phyloP scores from a whole-genome alignment of 1,140 invertebrate species.

The Drosophila arawakana region DNA sequence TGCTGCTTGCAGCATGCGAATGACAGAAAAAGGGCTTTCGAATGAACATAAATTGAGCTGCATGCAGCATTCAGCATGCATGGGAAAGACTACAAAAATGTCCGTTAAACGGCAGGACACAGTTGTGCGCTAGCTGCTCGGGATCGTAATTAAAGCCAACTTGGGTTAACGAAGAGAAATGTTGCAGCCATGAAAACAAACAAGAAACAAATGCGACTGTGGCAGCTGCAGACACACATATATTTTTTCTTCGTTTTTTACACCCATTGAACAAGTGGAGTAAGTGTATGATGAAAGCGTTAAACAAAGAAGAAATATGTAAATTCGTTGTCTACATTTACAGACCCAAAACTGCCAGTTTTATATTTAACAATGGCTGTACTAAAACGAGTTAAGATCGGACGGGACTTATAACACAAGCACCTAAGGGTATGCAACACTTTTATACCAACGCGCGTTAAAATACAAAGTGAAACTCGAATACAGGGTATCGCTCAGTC shows the following conservation, averaged over 20 bases:
- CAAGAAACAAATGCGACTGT: conserved; percentile 51
- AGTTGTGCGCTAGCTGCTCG: conserved; percentile 37
- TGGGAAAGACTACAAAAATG: conserved; percentile 26
- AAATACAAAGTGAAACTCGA: too few species aligned
- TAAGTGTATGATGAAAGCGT: too few species aligned
- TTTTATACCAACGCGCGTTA: too few species aligned
- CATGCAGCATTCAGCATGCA: neutral
- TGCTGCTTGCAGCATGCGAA: neutral
- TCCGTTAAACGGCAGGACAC: conserved; percentile 39
- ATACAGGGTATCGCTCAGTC: too few species aligned
- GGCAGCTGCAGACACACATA: conserved; percentile 44
- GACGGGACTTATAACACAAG: too few species aligned
- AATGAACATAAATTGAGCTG: conserved; percentile 73
- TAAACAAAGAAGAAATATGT: too few species aligned
- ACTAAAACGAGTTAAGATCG: too few species aligned
- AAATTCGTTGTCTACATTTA: too few species aligned
- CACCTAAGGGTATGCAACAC: too few species aligned
- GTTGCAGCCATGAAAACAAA: conserved; percentile 57
- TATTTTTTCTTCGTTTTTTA: neutral
- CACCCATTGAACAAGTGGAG: too few species aligned
- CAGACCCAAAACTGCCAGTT: too few species aligned
- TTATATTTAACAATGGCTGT: too few species aligned
- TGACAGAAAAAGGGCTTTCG: conserved; percentile 32
- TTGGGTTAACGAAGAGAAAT: conserved; percentile 75
- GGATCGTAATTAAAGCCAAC: conserved; percentile 75